Conservation (phyloP, 35 echinoderm and acorn worm species). For the Lytechinus pictus region DNA sequence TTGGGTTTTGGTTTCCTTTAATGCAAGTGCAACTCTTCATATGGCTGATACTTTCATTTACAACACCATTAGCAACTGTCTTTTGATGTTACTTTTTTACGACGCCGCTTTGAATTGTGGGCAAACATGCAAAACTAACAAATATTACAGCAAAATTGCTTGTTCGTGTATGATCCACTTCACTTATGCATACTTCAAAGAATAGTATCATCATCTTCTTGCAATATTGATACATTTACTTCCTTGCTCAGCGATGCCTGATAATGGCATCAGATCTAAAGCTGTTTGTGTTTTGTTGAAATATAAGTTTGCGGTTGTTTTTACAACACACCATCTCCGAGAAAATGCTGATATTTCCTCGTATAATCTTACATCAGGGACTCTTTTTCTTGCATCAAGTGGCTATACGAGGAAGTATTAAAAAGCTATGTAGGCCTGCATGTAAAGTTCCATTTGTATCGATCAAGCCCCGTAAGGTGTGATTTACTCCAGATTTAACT, state of each 20-base stretch:
- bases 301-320: not conserved
- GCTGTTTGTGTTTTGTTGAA: not conserved
- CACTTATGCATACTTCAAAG: not conserved
- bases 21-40: too few species aligned
- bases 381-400: too few species aligned
- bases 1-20: too few species aligned
- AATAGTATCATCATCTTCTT: not conserved
- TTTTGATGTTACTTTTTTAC: not conserved
- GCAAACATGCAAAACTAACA: not conserved
- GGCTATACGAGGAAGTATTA: too few species aligned
- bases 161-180: not conserved
- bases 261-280: not conserved
- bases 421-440: too few species aligned
- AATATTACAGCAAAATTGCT: not conserved
- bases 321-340: not conserved
- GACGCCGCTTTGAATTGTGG: not conserved
- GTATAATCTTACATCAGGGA: too few species aligned
- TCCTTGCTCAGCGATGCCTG: not conserved
- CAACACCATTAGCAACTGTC: not conserved
- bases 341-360: not conserved
- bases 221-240: not conserved
- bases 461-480: too few species aligned
- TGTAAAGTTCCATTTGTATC: too few species aligned
- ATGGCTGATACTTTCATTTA: too few species aligned
- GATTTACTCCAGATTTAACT: too few species aligned